These are phyloP conservation scores for Delphinus delphis DNA, from an alignment of 2,113 vertebrate species.

Conservation along the genomic window DNA sequence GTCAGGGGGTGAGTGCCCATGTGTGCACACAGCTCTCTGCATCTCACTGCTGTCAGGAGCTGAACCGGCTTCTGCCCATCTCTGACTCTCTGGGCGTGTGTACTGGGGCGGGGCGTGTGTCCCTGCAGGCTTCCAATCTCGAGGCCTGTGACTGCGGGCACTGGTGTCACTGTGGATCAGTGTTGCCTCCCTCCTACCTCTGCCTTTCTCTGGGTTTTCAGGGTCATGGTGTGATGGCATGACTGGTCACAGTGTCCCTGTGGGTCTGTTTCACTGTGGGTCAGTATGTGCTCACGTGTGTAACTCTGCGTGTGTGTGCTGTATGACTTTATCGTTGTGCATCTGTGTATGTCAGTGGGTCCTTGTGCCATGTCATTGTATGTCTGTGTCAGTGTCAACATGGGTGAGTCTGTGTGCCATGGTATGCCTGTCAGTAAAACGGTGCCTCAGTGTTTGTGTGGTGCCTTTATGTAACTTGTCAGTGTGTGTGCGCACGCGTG, in stretches of 20 bases:
- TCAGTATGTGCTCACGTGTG: background rate
- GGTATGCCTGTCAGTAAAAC: background rate
- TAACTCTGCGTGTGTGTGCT: fast-evolving
- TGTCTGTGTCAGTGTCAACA: background rate
- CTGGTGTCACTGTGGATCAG: constrained; percentile 53
- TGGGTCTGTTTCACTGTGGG: background rate
- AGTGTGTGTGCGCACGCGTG: fast-evolving
- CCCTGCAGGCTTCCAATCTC: constrained; percentile 49
- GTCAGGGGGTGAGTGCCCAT: background rate
- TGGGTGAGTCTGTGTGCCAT: constrained; percentile 7
- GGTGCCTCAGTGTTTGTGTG: background rate
- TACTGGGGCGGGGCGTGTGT: background rate
- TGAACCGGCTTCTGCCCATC: background rate
- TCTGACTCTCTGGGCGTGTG: constrained; percentile 31
- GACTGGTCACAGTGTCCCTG: constrained; percentile 14
- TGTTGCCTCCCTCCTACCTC: background rate
- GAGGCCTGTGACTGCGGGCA: background rate
- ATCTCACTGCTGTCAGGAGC: constrained; percentile 36
- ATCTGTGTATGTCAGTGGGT: background rate
- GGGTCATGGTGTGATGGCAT: background rate
- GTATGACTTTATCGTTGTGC: background rate
- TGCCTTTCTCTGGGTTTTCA: constrained; percentile 36
- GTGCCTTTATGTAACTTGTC: background rate
- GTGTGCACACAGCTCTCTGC: background rate
- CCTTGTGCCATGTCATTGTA: background rate